Conservation (phyloP, 1,140 invertebrate genomes). For the Riptortus pedestris region DNA sequence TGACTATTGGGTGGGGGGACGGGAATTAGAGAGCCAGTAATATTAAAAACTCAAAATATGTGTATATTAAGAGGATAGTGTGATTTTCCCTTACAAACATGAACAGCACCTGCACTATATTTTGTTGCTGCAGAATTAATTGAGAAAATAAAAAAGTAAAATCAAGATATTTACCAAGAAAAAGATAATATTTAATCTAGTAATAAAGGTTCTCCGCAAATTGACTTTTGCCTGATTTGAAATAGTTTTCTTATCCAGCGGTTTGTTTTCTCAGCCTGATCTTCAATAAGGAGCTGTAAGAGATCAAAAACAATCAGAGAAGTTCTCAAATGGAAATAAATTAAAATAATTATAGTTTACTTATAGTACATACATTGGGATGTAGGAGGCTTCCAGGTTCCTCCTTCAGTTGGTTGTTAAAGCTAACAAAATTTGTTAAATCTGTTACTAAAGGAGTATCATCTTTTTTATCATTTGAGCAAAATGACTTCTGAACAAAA, state of each 20-base stretch:
- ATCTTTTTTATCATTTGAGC: constrained; percentile 6
- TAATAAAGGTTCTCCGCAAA: constrained; percentile 25
- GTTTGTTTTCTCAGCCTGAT: constrained; percentile 28
- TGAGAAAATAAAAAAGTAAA: too few relatives aligned
- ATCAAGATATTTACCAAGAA: too few relatives aligned
- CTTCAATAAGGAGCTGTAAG: constrained; percentile 29
- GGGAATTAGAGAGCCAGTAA: too few relatives aligned
- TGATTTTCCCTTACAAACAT: too few relatives aligned
- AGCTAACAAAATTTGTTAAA: background rate
- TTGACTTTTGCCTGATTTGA: constrained; percentile 26
- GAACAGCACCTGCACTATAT: too few relatives aligned
- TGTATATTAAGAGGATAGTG: too few relatives aligned
- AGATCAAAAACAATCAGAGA: constrained; percentile 6
- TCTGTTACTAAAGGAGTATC: background rate
- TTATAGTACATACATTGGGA: constrained; percentile 21
- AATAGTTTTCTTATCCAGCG: constrained; percentile 29
- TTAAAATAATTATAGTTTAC: background rate
- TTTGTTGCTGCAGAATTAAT: too few relatives aligned
- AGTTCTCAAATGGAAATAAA: background rate
- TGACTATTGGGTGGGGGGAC: too few relatives aligned
- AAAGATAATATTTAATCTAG: constrained; percentile 28
- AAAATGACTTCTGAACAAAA: constrained; percentile 18
- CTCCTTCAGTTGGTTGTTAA: constrained; percentile 7
- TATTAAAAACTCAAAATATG: too few relatives aligned
- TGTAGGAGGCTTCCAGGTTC: constrained; percentile 12